Conservation (phyloP, 2,797 vertebrate species). For the Eulemur albifrons region DNA sequence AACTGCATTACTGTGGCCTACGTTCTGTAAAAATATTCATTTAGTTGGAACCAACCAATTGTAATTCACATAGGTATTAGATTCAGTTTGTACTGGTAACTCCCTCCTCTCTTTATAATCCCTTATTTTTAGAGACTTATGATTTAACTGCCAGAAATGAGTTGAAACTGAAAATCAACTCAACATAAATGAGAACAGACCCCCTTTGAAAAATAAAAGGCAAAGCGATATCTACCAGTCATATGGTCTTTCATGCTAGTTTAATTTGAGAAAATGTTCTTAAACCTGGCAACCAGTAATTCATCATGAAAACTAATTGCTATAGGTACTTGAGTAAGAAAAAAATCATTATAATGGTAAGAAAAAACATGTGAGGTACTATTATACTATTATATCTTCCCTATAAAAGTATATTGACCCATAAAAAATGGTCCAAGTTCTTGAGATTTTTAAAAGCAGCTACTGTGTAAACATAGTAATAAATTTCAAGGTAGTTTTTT, state of each 20-base stretch:
- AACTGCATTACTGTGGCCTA: conserved; percentile 76
- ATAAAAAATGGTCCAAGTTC: conserved; percentile 40
- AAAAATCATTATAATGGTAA: conserved; percentile 43
- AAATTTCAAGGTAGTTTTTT: conserved; percentile 55
- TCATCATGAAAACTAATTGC: conserved; percentile 55
- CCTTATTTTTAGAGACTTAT: conserved; percentile 53
- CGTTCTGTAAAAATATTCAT: conserved; percentile 82
- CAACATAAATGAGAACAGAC: conserved; percentile 36
- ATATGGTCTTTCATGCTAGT: neutral
- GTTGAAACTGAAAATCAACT: conserved; percentile 49
- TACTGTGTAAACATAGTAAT: conserved; percentile 51
- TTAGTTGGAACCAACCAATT: conserved; percentile 83
- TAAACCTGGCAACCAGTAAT: conserved; percentile 42
- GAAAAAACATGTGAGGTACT: conserved; percentile 32
- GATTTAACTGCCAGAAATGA: conserved; percentile 56
- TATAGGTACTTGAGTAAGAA: conserved; percentile 41
- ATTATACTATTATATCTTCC: conserved; percentile 31
- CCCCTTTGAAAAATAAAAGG: conserved; percentile 67
- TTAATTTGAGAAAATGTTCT: conserved; percentile 42
- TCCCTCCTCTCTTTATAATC: conserved; percentile 51
- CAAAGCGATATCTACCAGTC: conserved; percentile 35
- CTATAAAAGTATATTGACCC: conserved; percentile 50
- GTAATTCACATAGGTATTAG: conserved; percentile 81
- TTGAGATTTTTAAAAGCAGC: conserved; percentile 47
- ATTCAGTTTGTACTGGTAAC: conserved; percentile 10